phyloP scores from a whole-genome alignment of 1,140 invertebrate genomes.

The Cydia fagiglandana region DNA sequence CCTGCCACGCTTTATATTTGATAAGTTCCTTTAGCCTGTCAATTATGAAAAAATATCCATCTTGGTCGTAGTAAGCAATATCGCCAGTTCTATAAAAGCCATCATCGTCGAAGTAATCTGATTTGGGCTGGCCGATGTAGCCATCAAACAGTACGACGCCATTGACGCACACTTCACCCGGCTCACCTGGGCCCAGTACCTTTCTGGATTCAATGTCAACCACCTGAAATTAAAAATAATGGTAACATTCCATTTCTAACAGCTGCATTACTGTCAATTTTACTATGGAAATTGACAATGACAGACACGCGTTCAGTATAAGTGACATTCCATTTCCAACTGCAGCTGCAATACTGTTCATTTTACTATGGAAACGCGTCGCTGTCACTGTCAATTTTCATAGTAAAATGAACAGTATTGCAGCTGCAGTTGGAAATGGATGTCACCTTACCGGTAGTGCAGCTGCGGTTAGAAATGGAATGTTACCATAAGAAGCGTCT shows the following conservation, averaged over 20 bases:
- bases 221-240: constrained; percentile 46
- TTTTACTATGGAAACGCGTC: no score
- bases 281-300: no score
- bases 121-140: constrained; percentile 82
- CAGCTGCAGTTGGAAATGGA: no score
- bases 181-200: constrained; percentile 76
- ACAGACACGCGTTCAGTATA: no score
- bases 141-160: constrained; percentile 82
- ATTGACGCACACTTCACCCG: constrained; percentile 83
- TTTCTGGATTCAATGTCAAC: constrained; percentile 82
- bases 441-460: no score
- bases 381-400: no score
- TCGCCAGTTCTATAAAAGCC: constrained; percentile 85
- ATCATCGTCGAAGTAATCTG: constrained; percentile 80
- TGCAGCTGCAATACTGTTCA: no score
- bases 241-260: no score
- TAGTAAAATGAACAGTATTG: no score
- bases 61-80: constrained; percentile 83
- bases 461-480: no score
- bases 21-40: constrained; percentile 88
- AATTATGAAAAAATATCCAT: constrained; percentile 83
- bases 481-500: constrained; percentile 38
- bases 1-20: constrained; percentile 81
- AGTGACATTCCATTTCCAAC: no score
- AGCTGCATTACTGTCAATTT: no score